Evolutionary conservation across 2,797 vertebrate genomes (phyloP).

Genomic region (Enteromius treurensis): DNA sequence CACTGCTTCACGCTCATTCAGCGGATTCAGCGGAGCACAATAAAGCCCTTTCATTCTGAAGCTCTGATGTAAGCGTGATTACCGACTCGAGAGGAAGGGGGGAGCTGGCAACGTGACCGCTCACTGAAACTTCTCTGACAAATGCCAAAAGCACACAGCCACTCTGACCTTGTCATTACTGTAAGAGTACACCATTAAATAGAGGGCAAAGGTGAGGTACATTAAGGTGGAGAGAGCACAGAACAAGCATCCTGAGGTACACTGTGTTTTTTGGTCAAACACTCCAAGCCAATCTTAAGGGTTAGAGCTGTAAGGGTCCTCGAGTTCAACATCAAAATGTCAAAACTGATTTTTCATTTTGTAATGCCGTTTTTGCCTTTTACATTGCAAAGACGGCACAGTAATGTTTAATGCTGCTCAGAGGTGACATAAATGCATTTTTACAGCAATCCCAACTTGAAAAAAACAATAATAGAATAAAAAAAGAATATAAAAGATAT

Average conservation of each 20-base stretch:
- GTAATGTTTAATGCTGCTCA: neutral
- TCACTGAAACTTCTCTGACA: conserved; percentile 17
- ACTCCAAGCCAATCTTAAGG: neutral
- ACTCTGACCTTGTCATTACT: conserved; percentile 40
- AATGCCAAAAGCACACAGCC: conserved; percentile 41
- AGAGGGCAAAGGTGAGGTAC: conserved; percentile 30
- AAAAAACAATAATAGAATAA: neutral
- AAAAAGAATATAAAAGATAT: neutral
- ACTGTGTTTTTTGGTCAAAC: conserved; percentile 15
- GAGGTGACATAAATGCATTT: neutral
- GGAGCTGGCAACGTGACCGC: conserved; percentile 40
- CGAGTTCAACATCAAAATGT: neutral
- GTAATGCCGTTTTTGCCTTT: neutral
- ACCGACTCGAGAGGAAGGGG: conserved; percentile 62
- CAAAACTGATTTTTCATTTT: neutral
- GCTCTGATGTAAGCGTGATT: conserved; percentile 69
- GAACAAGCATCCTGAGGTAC: conserved; percentile 22
- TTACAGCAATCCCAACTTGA: neutral
- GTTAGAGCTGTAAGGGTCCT: neutral
- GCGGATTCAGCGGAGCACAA: conserved; percentile 73
- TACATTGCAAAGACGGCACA: neutral
- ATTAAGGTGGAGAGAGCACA: conserved; percentile 19
- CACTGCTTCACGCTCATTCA: conserved; percentile 54
- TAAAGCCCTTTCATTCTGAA: conserved; percentile 72
- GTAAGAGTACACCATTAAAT: conserved; percentile 21